A percentile compares a stretch with the other conserved stretches of the same genome.
These are phyloP conservation scores for Hypocryptadius cinnamomeus DNA, from an alignment of 2,113 vertebrate species.

Conservation along the genomic window DNA sequence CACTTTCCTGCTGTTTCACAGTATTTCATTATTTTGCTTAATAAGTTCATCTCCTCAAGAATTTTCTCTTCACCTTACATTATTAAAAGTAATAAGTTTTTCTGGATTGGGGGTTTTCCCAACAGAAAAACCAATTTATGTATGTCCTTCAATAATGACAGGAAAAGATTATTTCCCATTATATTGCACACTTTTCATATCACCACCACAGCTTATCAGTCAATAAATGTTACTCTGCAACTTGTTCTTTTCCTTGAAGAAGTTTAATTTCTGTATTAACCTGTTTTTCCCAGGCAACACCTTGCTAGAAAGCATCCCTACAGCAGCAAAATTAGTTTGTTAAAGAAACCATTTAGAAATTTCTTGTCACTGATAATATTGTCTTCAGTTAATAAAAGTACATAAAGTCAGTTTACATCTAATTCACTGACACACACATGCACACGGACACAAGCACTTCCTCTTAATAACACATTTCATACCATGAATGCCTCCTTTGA, in stretches of 20 bases:
- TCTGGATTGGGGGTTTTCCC: conserved; percentile 78
- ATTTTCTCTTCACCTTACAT: conserved; percentile 79
- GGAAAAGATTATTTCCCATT: conserved; percentile 80
- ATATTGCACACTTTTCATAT: conserved; percentile 77
- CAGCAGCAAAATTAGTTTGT: conserved; percentile 68
- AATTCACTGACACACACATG: conserved; percentile 42
- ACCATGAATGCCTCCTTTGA: background rate
- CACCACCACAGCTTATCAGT: conserved; percentile 75
- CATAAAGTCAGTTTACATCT: conserved; percentile 66
- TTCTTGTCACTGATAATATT: conserved; percentile 69
- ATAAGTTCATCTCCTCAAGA: conserved; percentile 80
- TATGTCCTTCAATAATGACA: conserved; percentile 81
- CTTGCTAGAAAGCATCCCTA: conserved; percentile 60
- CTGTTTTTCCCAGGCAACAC: conserved; percentile 70
- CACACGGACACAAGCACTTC: conserved; percentile 13
- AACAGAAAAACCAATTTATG: conserved; percentile 82
- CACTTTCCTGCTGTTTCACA: conserved; percentile 72
- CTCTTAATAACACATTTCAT: conserved; percentile 19
- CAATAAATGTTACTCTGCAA: conserved; percentile 76
- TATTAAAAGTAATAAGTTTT: conserved; percentile 84
- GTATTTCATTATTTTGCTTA: conserved; percentile 83
- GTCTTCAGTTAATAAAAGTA: conserved; percentile 70
- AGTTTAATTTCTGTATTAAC: conserved; percentile 80
- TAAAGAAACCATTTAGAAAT: conserved; percentile 73
- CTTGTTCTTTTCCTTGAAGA: conserved; percentile 71